Evolutionary conservation across 2,113 vertebrate species (phyloP), one percentile per base, ranked within the genome.

Genomic region (Mus pahari): DNA sequence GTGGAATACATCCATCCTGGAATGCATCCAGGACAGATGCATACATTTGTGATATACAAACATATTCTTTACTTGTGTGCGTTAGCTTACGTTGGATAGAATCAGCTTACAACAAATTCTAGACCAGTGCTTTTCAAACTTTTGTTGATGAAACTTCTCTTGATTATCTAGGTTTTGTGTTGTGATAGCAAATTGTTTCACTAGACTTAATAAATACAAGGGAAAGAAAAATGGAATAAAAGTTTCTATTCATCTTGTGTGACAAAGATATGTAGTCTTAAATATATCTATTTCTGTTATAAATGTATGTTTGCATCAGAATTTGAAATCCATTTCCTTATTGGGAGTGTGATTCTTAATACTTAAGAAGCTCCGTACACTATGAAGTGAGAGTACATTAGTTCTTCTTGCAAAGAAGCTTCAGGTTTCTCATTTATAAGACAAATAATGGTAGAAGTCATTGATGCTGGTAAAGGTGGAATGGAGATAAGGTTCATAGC

Each of bases 81-180:
- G 94, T 42, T 94, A 33, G n/a, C 78, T 94, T 96, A 31, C 9
- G 28, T 82, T 24, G 53, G 11, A 74, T 87, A 73, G 86, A 94
- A 89, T 86, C 53, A 96, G 39, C 77, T 91, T 81, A 71, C 5
- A 42, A 74, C 28, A 91, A 94, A 91, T 94, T 16, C 19, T 94
- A 77, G 24, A 24, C 2, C 6, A 68, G 3, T 53, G 33, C 13
- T 89, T 95, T 82, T 82, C 62, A 91, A 75, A 91, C 62, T 36
- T 75, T 50, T 36, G 33, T 55, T 36, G 50, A 36, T 79, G 16
- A 53, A 53, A 11, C 48, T 79, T 90, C 16, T 71, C 0, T 19
- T 53, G 17, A 73, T 90, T n/a, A 5, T 11, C 53, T 10, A 33
- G 1, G 28, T 92, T 26, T 55, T 90, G 62, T 45, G 3, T 50